Evolutionary conservation across 2,888 invertebrate species (phyloP), one percentile per base, ranked within the genome.

Genomic region (Scelioninae gen. 2): DNA sequence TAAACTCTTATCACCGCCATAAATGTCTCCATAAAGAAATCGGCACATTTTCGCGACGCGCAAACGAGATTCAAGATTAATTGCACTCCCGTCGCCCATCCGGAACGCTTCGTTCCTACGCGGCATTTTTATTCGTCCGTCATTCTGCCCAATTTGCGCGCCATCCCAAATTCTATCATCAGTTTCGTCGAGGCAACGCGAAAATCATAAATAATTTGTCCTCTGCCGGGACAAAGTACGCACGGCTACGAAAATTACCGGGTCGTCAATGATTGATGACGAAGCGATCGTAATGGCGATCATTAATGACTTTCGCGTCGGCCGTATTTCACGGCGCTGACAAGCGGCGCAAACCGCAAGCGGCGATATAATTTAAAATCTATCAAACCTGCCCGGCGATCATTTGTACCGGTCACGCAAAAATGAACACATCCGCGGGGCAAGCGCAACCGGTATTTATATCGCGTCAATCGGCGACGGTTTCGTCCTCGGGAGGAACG

Each of bases 221-320:
- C n/a, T 11, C 45, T 13, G 18, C 35, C 16, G 35, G 31, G 10
- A 13, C 18, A 53, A 57, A 48, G 35, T 50, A 9, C n/a, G 15
- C 33, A 13, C 3, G 11, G 50, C 39, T 16, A 43, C 37, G 45
- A 60, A 46, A 52, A 68, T 68, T 19, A 46, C 45, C 25, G 48
- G 31, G 46, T 52, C 31, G 9, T 31, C 13, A 25, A 45, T 68
- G 70, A 70, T 70, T 63, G 70, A 70, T 57, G 70, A 63, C 43
- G 43, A 57, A 50, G 33, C 57, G 57, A 55, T 63, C 67, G 57
- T 35, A 22, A 33, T 28, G 16, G 18, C 16, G 46, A 52, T 43
- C 70, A 70, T 57, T 63, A 70, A 70, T 70, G 57, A 70, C 63
- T 57, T 63, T 63, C 57, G 57, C 63, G 57, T 63, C 57, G 70